A percentile compares a stretch with the other conserved stretches of the same genome.
These are phyloP conservation scores for Amblyraja radiata DNA, from an alignment of 2,797 vertebrate species.

Conservation along the genomic window DNA sequence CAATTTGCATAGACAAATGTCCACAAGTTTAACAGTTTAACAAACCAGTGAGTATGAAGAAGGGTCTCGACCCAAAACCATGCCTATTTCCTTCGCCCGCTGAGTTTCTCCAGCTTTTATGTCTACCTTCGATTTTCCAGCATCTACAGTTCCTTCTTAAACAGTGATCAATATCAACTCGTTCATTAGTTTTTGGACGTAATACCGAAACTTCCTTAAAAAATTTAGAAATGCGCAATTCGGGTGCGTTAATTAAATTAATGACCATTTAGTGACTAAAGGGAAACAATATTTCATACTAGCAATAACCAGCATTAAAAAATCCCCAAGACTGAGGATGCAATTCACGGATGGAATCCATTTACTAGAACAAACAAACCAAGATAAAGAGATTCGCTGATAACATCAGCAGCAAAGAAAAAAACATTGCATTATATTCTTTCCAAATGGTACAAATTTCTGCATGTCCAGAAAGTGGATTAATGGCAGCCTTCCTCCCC, in stretches of 20 bases:
- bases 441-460: neutral
- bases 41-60: no score
- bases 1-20: neutral
- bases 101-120: no score
- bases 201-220: neutral
- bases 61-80: no score
- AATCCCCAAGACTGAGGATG: neutral
- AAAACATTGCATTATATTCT: neutral
- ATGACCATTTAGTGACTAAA: neutral
- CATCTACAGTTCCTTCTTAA: no score
- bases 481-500: neutral
- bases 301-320: neutral
- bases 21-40: neutral
- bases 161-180: neutral
- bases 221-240: constrained; percentile 16
- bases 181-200: neutral
- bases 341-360: neutral
- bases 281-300: neutral
- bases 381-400: neutral
- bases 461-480: neutral
- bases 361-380: constrained; percentile 7
- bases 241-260: neutral
- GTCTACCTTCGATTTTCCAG: no score
- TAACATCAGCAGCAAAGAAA: neutral
- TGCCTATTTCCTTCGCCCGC: no score